Conservation (phyloP, 2,797 vertebrate genomes). For the Microctenopoma stevenorrisi region DNA sequence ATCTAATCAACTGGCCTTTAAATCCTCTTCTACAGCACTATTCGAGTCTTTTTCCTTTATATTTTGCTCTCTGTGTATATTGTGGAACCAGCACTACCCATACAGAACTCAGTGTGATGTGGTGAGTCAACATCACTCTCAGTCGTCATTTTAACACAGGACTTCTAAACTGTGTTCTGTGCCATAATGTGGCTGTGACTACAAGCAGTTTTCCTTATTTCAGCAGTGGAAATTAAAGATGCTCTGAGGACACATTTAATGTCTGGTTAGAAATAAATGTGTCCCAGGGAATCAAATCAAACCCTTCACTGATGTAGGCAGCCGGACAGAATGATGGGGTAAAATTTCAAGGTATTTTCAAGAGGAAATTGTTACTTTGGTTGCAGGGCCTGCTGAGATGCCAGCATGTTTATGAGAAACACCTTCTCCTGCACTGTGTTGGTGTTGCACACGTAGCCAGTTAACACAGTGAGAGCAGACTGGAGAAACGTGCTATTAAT, state of each 20-base stretch:
- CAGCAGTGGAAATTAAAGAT: conserved; percentile 33
- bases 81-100: conserved; percentile 7
- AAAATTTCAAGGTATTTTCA: conserved; percentile 35
- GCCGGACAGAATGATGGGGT: conserved; percentile 20
- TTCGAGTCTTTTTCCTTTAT: conserved; percentile 3
- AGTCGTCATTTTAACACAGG: conserved; percentile 26
- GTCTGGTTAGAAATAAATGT: conserved; percentile 32
- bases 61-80: conserved; percentile 4
- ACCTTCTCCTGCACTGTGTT: conserved; percentile 8
- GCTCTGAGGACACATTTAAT: conserved; percentile 36
- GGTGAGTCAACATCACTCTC: conserved; percentile 21
- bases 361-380: conserved; percentile 40
- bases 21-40: not conserved
- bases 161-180: conserved; percentile 11
- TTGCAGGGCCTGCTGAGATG: conserved; percentile 25
- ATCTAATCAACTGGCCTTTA: not conserved
- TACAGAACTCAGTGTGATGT: not conserved
- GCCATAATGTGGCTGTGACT: conserved; percentile 9
- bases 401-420: conserved; percentile 25
- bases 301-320: conserved; percentile 10
- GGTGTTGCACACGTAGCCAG: conserved; percentile 19
- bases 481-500: conserved; percentile 47
- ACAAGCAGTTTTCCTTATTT: conserved; percentile 23
- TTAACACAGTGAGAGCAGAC: conserved; percentile 51
- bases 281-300: conserved; percentile 44